Conservation (phyloP, 2,888 invertebrate species). For the Agonopterix alstromeriana region DNA sequence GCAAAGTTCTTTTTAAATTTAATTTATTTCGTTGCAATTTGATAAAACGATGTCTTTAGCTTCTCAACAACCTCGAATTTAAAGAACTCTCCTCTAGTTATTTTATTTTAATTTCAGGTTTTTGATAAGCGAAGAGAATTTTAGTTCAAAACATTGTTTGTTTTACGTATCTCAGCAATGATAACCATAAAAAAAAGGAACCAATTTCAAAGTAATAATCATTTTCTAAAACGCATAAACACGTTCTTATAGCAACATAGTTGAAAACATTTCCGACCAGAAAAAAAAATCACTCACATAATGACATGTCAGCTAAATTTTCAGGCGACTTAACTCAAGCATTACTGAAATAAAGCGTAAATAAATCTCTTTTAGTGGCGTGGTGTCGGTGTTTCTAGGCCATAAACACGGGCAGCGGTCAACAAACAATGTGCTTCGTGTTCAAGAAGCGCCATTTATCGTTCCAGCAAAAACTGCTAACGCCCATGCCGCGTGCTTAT, state of each 20-base stretch:
- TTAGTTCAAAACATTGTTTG: no score
- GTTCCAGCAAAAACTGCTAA: slow-evolving; percentile 42
- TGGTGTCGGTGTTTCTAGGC: slow-evolving; percentile 39
- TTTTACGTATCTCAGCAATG: not conserved
- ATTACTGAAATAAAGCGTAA: slow-evolving; percentile 38
- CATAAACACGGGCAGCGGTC: slow-evolving; percentile 53
- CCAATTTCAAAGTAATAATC: not conserved
- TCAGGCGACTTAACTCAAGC: not conserved
- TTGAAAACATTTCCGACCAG: no score
- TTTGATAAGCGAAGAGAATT: no score
- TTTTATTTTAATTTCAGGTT: no score
- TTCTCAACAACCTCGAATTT: no score
- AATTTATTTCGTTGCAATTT: no score
- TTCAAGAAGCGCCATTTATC: slow-evolving; percentile 53
- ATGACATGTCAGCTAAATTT: not conserved
- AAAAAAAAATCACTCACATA: not conserved
- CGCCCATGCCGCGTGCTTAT: slow-evolving; percentile 26
- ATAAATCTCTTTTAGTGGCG: slow-evolving; percentile 36
- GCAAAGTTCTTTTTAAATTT: no score
- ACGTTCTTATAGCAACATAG: no score
- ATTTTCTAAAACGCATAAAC: slow-evolving; percentile 15
- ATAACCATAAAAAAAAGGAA: no score
- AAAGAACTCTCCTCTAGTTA: no score
- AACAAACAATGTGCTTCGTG: slow-evolving; percentile 50
- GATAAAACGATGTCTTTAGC: no score